A percentile compares a stretch with the other conserved stretches of the same genome.
Conservation (phyloP, 2,888 invertebrate species). For the Teleiodes luculella region DNA sequence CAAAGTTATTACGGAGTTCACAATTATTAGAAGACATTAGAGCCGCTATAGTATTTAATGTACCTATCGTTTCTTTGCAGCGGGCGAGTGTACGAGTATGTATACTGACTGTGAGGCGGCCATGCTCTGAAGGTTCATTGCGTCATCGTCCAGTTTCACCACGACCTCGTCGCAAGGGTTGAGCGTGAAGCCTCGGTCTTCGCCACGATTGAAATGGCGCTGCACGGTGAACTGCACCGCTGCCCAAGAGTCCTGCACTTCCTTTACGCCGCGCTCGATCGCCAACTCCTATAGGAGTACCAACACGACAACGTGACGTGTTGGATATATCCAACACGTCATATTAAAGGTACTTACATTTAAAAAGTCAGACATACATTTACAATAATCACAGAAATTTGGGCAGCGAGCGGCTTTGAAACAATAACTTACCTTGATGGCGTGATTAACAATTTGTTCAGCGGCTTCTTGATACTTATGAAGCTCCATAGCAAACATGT, state of each 20-base stretch:
- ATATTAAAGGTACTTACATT: no score
- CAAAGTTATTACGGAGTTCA: neutral
- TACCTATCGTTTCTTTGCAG: no score
- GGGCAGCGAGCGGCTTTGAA: no score
- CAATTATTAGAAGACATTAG: neutral
- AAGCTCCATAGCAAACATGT: slow-evolving; percentile 95
- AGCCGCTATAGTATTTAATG: no score
- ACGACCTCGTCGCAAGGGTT: slow-evolving; percentile 91
- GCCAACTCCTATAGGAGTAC: slow-evolving; percentile 85
- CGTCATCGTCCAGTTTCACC: slow-evolving; percentile 90
- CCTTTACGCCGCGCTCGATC: slow-evolving; percentile 93
- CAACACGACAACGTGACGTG: slow-evolving; percentile 1
- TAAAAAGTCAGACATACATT: no score
- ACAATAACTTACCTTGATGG: slow-evolving; percentile 81
- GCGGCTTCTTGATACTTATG: slow-evolving; percentile 92
- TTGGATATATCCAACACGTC: no score
- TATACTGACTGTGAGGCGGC: slow-evolving; percentile 85
- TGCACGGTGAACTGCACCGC: slow-evolving; percentile 80
- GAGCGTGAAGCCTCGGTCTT: slow-evolving; percentile 88
- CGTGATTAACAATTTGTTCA: slow-evolving; percentile 90
- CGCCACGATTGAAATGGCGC: slow-evolving; percentile 84
- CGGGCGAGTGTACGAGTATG: neutral
- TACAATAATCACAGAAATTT: no score
- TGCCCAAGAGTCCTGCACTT: slow-evolving; percentile 88
- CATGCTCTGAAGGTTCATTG: slow-evolving; percentile 95